These are phyloP conservation scores for Pachycephus smyrnensis DNA, from an alignment of 2,888 invertebrate genomes.

Conservation along the genomic window DNA sequence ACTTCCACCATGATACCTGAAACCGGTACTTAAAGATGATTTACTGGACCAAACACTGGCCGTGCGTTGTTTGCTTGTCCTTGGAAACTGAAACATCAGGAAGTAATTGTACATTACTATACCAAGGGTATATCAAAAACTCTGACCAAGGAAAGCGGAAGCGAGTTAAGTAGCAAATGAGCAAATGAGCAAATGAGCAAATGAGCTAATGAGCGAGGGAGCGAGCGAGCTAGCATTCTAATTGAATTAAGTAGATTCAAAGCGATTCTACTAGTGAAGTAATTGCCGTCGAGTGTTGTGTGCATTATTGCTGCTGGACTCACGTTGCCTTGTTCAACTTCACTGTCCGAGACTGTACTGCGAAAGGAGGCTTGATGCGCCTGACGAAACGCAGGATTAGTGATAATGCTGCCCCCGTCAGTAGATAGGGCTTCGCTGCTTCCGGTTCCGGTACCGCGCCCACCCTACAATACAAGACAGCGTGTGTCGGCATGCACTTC, in stretches of 20 bases:
- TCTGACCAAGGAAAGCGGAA: background rate
- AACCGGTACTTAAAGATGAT: slow-evolving; percentile 87
- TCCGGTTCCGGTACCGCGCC: slow-evolving; percentile 53
- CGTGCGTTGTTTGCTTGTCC: slow-evolving; percentile 81
- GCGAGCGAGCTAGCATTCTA: background rate
- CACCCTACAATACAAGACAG: slow-evolving; percentile 45
- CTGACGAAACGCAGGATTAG: slow-evolving; percentile 80
- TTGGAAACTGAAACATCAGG: slow-evolving; percentile 72
- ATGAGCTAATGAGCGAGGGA: background rate
- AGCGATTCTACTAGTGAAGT: background rate
- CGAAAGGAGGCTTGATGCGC: slow-evolving; percentile 82
- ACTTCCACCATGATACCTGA: slow-evolving; percentile 88
- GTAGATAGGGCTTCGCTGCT: slow-evolving; percentile 65
- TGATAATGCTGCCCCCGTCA: slow-evolving; percentile 85
- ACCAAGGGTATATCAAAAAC: background rate
- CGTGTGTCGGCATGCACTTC: background rate
- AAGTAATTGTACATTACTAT: background rate
- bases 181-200: no score
- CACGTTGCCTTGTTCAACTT: slow-evolving; percentile 90
- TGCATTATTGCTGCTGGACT: slow-evolving; percentile 64
- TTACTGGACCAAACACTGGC: slow-evolving; percentile 92
- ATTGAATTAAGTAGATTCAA: background rate
- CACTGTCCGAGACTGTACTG: slow-evolving; percentile 94
- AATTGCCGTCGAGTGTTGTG: background rate
- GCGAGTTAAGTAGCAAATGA: background rate